Evolutionary conservation across 2,113 vertebrate genomes (phyloP).

Genomic region (Benitochromis conjunctus): DNA sequence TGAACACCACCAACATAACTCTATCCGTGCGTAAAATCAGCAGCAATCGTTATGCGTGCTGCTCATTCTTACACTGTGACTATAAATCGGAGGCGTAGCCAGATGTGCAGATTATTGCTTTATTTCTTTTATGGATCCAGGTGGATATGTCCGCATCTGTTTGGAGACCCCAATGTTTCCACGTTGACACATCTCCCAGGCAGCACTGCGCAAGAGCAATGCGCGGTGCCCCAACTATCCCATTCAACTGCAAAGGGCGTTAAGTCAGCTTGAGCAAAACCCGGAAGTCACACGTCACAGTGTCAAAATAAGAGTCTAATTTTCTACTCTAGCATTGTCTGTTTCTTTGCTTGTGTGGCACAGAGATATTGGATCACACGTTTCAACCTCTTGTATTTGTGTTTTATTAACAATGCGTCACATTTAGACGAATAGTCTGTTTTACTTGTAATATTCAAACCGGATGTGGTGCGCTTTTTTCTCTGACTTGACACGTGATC

Average conservation of each 20-base stretch:
- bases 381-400: accelerated
- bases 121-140: background rate
- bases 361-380: accelerated
- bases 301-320: constrained; percentile 19
- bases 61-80: background rate
- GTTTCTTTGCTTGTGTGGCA: background rate
- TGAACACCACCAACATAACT: background rate
- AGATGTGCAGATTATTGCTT: background rate
- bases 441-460: background rate
- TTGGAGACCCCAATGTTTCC: constrained; percentile 53
- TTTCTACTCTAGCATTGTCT: accelerated
- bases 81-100: background rate
- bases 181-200: constrained; percentile 70
- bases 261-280: background rate
- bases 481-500: constrained; percentile 21
- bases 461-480: constrained; percentile 14
- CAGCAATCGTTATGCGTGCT: background rate
- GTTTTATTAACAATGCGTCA: accelerated
- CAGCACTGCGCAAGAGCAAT: constrained; percentile 63
- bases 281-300: background rate
- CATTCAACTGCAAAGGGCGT: constrained; percentile 10
- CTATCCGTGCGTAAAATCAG: background rate
- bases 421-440: accelerated
- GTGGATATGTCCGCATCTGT: background rate
- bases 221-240: constrained; percentile 58